These are phyloP conservation scores for Arctopsyche grandis DNA, from an alignment of 1,140 invertebrate species.

Conservation along the genomic window DNA sequence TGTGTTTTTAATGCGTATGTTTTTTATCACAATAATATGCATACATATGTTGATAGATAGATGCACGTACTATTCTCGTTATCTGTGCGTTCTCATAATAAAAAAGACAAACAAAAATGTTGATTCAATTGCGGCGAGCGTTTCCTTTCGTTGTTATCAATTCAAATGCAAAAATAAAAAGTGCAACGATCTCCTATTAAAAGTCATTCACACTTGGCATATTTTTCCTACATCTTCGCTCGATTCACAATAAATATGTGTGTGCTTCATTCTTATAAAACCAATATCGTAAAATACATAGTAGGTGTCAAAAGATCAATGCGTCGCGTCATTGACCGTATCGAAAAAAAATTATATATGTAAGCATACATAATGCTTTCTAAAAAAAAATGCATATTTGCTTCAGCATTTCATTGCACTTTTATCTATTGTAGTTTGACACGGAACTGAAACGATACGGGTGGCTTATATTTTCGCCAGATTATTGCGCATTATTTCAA, in stretches of 20 bases:
- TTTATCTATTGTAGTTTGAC: slow-evolving; percentile 11
- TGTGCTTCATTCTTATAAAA: too few relatives aligned
- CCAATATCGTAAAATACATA: too few relatives aligned
- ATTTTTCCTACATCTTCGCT: not conserved
- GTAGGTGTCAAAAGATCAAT: not conserved
- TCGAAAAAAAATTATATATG: slow-evolving; percentile 1
- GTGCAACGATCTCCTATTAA: not conserved
- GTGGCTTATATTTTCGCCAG: slow-evolving; percentile 15
- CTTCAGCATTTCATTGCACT: not conserved
- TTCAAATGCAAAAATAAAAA: slow-evolving; percentile 21
- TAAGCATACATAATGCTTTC: slow-evolving; percentile 7
- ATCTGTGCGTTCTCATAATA: not conserved
- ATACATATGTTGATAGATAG: too few relatives aligned
- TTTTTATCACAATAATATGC: too few relatives aligned
- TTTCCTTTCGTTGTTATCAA: slow-evolving; percentile 22
- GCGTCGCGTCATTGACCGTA: not conserved
- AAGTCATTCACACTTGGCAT: slow-evolving; percentile 12
- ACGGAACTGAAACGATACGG: slow-evolving; percentile 25
- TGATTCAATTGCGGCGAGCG: slow-evolving; percentile 20
- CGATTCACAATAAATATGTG: too few relatives aligned
- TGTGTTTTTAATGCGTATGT: too few relatives aligned
- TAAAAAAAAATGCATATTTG: not conserved
- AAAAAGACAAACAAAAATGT: slow-evolving; percentile 22
- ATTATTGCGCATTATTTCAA: slow-evolving; percentile 1
- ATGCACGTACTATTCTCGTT: not conserved